A percentile compares a stretch with the other conserved stretches of the same genome.
Evolutionary conservation across 2,113 vertebrate species (phyloP).

Genomic region (Puntigrus tetrazona): DNA sequence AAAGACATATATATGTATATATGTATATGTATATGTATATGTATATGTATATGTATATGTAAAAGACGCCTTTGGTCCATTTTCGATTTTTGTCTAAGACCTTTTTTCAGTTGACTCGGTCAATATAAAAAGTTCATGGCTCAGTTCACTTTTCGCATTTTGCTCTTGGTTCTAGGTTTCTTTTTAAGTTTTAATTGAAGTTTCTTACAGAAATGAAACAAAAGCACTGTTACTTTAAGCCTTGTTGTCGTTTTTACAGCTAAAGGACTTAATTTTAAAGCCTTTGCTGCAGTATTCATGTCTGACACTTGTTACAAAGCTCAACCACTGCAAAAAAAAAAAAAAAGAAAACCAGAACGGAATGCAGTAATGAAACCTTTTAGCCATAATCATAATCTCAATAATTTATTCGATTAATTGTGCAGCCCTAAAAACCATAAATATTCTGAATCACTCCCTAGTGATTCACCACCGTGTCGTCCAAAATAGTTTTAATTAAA

Average conservation of each 20-base stretch:
- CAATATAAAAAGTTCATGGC: no score
- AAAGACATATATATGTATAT: no score
- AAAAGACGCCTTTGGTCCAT: no score
- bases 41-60: no score
- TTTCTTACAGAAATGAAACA: not conserved
- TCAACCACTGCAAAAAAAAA: not conserved
- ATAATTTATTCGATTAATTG: conserved; percentile 6
- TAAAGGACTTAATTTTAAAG: not conserved
- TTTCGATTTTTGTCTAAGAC: not conserved
- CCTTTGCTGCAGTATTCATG: not conserved
- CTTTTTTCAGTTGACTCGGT: not conserved
- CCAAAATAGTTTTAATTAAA: conserved; percentile 56
- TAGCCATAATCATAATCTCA: conserved; percentile 1
- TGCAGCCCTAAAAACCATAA: not conserved
- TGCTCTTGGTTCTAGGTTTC: not conserved
- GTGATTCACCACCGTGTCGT: not conserved
- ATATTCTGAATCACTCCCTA: not conserved
- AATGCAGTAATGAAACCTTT: conserved; percentile 1
- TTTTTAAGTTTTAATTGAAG: not conserved
- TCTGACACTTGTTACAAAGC: not conserved
- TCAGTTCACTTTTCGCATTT: not conserved
- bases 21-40: no score
- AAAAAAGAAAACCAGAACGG: not conserved
- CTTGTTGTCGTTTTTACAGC: not conserved
- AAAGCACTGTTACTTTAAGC: not conserved